These are phyloP conservation scores for Ceraclea dissimilis DNA, from an alignment of 2,888 invertebrate species.

Conservation along the genomic window DNA sequence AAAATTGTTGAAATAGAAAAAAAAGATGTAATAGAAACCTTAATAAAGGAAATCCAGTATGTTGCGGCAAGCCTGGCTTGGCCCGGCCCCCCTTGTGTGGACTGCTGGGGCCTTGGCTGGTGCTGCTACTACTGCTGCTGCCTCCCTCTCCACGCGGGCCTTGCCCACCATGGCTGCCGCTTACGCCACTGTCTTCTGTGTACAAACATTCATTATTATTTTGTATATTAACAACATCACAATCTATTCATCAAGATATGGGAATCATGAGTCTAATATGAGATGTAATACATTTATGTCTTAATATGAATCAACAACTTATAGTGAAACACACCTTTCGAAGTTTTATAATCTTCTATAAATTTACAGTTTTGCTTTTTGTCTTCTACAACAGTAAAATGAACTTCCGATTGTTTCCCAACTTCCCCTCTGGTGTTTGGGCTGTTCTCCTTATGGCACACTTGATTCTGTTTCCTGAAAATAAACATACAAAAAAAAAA, in stretches of 20 bases:
- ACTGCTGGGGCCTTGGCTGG: conserved; percentile 6
- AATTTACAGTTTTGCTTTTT: conserved; percentile 6
- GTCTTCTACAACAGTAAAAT: not conserved
- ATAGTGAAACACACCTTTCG: conserved; percentile 18
- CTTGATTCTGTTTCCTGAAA: conserved; percentile 15
- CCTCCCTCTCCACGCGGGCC: conserved; percentile 8
- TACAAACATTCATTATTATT: not conserved
- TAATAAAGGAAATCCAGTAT: conserved; percentile 18
- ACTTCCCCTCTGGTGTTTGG: conserved; percentile 7
- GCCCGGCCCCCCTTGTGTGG: conserved; percentile 11
- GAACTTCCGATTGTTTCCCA: conserved; percentile 3
- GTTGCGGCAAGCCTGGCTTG: conserved; percentile 10
- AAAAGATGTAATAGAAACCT: conserved; percentile 15
- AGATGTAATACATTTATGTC: too few relatives aligned
- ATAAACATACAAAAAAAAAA: not conserved
- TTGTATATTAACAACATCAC: not conserved
- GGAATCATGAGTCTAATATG: too few relatives aligned
- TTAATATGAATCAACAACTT: not conserved
- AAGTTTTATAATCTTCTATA: conserved; percentile 22
- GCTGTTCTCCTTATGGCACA: conserved; percentile 19
- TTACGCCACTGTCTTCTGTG: conserved; percentile 25
- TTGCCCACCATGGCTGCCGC: conserved; percentile 24
- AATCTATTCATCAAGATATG: not conserved
- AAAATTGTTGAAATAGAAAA: too few relatives aligned
- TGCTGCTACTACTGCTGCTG: conserved; percentile 12